Conservation (phyloP, 2,797 vertebrate species). For the Paedocypris micromegethes region DNA sequence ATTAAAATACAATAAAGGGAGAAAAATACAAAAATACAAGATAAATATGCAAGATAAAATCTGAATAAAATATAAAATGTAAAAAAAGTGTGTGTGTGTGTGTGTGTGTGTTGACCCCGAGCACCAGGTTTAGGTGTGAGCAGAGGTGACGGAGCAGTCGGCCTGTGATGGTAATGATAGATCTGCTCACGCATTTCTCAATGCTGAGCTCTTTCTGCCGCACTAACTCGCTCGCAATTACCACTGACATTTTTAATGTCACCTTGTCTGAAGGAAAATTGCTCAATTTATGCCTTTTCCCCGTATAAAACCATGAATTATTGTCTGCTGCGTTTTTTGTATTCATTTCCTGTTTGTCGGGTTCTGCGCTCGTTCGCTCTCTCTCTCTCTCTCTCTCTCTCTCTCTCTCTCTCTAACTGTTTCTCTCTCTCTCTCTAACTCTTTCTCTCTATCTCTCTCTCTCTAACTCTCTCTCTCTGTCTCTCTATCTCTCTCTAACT, state of each 20-base stretch:
- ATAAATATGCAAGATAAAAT: too few relatives aligned
- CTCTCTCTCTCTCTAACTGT: too few relatives aligned
- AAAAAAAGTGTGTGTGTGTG: too few relatives aligned
- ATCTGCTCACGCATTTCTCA: conserved; percentile 4
- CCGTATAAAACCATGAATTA: conserved; percentile 45
- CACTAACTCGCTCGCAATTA: conserved; percentile 34
- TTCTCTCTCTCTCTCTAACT: too few relatives aligned
- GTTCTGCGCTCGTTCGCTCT: conserved; percentile 3
- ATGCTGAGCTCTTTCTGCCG: conserved; percentile 38
- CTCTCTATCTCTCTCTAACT: too few relatives aligned
- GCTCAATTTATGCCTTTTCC: conserved; percentile 42
- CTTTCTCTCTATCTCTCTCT: too few relatives aligned
- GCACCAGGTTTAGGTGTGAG: conserved; percentile 9
- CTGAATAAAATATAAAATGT: too few relatives aligned
- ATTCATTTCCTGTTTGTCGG: conserved; percentile 33
- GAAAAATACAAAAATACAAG: too few relatives aligned
- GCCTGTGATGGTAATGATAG: conserved; percentile 33
- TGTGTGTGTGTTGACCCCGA: conserved; percentile 20
- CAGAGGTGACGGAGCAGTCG: neutral
- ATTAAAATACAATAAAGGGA: too few relatives aligned
- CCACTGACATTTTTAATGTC: conserved; percentile 45
- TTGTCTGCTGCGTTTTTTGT: conserved; percentile 34
- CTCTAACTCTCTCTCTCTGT: too few relatives aligned
- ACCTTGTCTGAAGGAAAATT: conserved; percentile 40
- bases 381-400: too few relatives aligned